These are phyloP conservation scores for Crocidura indochinensis DNA, from an alignment of 2,797 vertebrate genomes.

Conservation along the genomic window DNA sequence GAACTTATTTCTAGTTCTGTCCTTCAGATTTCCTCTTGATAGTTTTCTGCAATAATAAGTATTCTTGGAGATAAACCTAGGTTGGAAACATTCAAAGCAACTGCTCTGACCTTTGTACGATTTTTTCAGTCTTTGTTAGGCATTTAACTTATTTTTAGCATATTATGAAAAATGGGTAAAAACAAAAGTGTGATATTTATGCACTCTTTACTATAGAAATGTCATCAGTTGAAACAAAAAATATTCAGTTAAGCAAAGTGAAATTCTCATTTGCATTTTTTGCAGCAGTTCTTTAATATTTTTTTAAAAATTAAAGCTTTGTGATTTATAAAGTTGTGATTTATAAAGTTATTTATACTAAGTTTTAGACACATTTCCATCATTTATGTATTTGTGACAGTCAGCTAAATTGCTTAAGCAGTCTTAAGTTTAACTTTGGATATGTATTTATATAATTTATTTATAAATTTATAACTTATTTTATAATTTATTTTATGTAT, in stretches of 20 bases:
- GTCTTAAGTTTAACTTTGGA: neutral
- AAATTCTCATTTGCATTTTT: constrained; percentile 25
- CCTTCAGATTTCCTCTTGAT: no score
- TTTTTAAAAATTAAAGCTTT: no score
- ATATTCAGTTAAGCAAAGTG: neutral
- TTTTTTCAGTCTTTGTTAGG: neutral
- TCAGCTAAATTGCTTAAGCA: neutral
- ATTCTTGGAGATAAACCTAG: no score
- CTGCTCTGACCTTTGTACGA: no score
- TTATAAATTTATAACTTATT: no score
- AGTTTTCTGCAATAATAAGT: no score
- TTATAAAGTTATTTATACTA: no score
- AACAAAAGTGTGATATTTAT: constrained; percentile 1
- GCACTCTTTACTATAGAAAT: neutral
- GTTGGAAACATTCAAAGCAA: no score
- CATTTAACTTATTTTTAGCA: constrained; percentile 11
- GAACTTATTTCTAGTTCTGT: no score
- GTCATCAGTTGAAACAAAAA: neutral
- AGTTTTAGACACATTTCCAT: no score
- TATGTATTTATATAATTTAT: neutral
- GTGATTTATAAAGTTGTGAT: no score
- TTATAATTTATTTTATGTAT: constrained; percentile 13
- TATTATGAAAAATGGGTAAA: neutral
- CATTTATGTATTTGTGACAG: neutral
- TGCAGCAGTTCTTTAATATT: neutral